A percentile compares a stretch with the other conserved stretches of the same genome.
Evolutionary conservation across 2,888 invertebrate species (phyloP).

Genomic region (Eupeodes luniger): DNA sequence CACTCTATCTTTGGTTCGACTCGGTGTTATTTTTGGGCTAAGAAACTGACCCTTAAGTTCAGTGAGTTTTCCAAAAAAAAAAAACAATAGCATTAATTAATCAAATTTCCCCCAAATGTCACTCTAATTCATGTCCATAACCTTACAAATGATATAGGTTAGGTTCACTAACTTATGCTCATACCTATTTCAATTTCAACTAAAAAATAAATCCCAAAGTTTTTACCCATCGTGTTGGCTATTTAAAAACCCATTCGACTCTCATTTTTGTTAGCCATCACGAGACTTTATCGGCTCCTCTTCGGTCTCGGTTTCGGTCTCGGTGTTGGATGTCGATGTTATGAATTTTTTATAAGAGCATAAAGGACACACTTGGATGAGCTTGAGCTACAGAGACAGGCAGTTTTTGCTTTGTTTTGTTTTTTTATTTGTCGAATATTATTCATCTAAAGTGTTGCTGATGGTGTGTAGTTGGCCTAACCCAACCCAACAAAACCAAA

Average conservation of each 20-base stretch:
- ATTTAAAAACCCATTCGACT: conserved; percentile 26
- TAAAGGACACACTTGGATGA: conserved; percentile 6
- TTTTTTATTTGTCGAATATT: conserved; percentile 24
- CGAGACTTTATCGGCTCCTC: conserved; percentile 38
- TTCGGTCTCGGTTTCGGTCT: no score
- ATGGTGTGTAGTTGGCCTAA: conserved; percentile 13
- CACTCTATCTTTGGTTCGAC: no score
- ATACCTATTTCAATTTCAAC: no score
- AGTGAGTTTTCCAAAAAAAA: no score
- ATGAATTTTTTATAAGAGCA: conserved; percentile 60
- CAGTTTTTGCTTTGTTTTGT: no score
- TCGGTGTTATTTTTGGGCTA: no score
- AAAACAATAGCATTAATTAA: no score
- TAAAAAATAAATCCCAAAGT: neutral
- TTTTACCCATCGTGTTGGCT: conserved; percentile 29
- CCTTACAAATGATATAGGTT: no score
- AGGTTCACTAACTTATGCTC: no score
- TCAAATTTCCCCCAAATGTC: no score
- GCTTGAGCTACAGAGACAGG: neutral
- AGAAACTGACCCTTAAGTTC: no score
- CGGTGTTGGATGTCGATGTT: conserved; percentile 19
- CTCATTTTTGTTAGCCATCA: conserved; percentile 22
- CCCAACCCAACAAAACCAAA: neutral
- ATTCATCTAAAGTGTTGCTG: conserved; percentile 22
- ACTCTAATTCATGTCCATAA: no score